A percentile compares a stretch with the other conserved stretches of the same genome.
phyloP scores from a whole-genome alignment of 2,797 vertebrate genomes.

The Fringilla coelebs region DNA sequence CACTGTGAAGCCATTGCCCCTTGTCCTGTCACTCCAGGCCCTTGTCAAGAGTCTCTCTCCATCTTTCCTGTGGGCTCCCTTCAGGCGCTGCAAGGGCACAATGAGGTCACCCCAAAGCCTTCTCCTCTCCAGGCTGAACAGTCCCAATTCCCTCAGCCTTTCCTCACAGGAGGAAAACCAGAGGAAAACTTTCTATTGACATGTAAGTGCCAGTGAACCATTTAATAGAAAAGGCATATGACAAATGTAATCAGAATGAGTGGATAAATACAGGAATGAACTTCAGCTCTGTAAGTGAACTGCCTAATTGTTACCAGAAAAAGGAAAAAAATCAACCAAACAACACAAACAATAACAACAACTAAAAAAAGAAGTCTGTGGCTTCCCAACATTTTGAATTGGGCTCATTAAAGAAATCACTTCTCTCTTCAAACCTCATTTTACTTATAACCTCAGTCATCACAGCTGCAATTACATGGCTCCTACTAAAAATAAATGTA shows the following conservation, averaged over 20 bases:
- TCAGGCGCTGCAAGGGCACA: not conserved
- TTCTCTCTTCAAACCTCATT: not conserved
- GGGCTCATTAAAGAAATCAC: not conserved
- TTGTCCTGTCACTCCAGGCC: not conserved
- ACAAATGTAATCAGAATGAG: not conserved
- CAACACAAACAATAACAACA: not conserved
- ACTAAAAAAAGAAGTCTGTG: not conserved
- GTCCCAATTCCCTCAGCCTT: not conserved
- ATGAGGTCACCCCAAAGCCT: not conserved
- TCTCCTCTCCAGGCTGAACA: not conserved
- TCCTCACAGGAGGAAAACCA: not conserved
- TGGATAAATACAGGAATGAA: not conserved
- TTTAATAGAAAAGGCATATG: not conserved
- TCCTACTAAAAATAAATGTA: not conserved
- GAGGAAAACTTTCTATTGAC: not conserved
- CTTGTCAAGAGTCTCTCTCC: not conserved
- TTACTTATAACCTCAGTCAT: not conserved
- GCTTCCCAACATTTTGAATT: not conserved
- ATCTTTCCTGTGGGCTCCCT: not conserved
- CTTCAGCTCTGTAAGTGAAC: not conserved
- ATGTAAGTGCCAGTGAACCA: not conserved
- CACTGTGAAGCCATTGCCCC: not conserved
- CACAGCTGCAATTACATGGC: not conserved
- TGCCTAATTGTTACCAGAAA: not conserved
- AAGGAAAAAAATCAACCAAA: not conserved